phyloP scores from a whole-genome alignment of 2,797 vertebrate genomes.

The Crypturellus tataupa region DNA sequence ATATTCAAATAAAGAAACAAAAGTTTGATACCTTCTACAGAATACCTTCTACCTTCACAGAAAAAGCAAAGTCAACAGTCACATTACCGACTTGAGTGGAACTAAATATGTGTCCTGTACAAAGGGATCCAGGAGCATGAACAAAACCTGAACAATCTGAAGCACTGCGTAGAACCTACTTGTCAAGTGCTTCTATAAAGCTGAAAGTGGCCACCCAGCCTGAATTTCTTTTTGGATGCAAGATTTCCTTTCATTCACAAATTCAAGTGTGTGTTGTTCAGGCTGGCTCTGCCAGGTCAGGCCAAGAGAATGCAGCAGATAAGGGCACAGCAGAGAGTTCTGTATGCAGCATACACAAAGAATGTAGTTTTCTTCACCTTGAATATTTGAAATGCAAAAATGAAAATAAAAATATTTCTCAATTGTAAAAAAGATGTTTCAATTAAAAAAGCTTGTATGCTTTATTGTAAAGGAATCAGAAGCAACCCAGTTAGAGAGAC shows the following conservation, averaged over 20 bases:
- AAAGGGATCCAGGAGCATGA: not conserved
- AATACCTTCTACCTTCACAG: not conserved
- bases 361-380: not conserved
- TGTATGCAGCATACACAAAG: not conserved
- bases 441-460: not conserved
- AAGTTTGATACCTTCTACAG: not conserved
- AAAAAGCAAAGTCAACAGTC: not conserved
- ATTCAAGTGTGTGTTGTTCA: not conserved
- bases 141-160: not conserved
- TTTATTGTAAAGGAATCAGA: not conserved
- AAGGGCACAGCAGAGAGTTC: not conserved
- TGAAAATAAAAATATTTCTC: not conserved
- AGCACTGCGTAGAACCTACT: not conserved
- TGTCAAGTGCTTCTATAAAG: not conserved
- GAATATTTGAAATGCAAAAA: not conserved
- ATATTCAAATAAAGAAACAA: not conserved
- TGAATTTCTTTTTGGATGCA: not conserved
- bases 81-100: not conserved
- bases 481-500: not conserved
- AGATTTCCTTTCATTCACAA: not conserved
- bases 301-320: not conserved
- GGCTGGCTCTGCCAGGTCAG: not conserved
- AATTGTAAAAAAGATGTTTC: not conserved
- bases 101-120: not conserved
- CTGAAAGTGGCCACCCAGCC: not conserved